Evolutionary conservation across 1,140 invertebrate genomes (phyloP), one percentile per base, ranked within the genome.

Genomic region (Drepana arcuata): DNA sequence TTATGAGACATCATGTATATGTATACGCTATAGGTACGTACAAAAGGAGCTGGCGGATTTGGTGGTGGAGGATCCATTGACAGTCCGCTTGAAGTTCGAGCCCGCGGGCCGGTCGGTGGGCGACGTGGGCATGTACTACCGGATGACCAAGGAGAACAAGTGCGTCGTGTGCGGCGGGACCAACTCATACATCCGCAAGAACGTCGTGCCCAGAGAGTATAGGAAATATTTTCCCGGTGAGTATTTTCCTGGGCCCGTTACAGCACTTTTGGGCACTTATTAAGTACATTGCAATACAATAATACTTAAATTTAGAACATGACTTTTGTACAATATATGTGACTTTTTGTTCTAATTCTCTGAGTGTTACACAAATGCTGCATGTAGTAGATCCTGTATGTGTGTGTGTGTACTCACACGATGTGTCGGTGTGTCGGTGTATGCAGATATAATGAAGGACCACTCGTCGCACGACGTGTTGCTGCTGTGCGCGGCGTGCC

Each of bases 391-490:
- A n/a, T n/a, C n/a, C n/a, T n/a, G n/a, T n/a, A n/a, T n/a, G n/a
- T n/a, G n/a, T n/a, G n/a, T n/a, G n/a, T n/a, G n/a, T n/a, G n/a
- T n/a, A n/a, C n/a, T n/a, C n/a, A n/a, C n/a, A n/a, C n/a, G n/a
- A n/a, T n/a, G n/a, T n/a, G n/a, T n/a, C n/a, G n/a, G n/a, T n/a
- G n/a, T n/a, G n/a, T n/a, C n/a, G n/a, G n/a, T n/a, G n/a, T n/a
- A 74, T 70, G 12, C 56, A 88, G 86, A 86, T 43, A 84, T 92
- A 25, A 89, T 95, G 88, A 95, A 95, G 66, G 88, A 92, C 4
- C 93, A 95, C 72, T 88, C 90, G 14, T 94, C 92, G 0, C 93
- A 95, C 66, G 94, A 95, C 80, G 88, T 95, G 11, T 63, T 95
- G 11, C 63, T 95, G 36, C 65, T 95, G 14, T 95, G 94, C 72